Conservation (phyloP, 2,113 vertebrate species). For the Stomatorhinus ivindoensis region DNA sequence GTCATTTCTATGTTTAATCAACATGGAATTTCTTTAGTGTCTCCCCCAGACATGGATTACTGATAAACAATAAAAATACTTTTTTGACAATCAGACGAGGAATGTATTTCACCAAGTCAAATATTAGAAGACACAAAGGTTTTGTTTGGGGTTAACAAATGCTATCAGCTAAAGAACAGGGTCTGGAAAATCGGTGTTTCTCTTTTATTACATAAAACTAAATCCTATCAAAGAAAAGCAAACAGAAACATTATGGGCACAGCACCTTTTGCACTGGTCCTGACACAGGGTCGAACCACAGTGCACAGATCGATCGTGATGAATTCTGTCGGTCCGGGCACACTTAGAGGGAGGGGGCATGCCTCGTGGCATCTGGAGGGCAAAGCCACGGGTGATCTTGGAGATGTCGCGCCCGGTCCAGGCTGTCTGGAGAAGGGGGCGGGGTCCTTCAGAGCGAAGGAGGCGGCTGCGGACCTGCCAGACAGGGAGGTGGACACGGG, state of each 20-base stretch:
- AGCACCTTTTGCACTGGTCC: not conserved
- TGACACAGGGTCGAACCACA: not conserved
- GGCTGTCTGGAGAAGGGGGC: not conserved
- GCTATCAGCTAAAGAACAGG: not conserved
- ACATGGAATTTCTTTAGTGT: not conserved
- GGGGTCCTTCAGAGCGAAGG: not conserved
- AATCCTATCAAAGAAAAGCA: not conserved
- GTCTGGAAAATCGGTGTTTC: not conserved
- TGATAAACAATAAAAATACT: not conserved
- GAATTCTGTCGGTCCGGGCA: not conserved
- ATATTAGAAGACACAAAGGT: not conserved
- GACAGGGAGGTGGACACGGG: not conserved
- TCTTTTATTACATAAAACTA: constrained; percentile 4
- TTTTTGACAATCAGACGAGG: not conserved
- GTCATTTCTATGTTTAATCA: not conserved
- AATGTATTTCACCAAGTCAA: not conserved
- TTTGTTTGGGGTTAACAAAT: not conserved
- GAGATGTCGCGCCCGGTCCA: not conserved
- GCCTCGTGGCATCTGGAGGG: not conserved
- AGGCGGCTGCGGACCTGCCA: not conserved
- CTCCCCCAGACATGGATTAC: not conserved
- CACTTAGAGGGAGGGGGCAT: not conserved
- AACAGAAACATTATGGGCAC: not conserved
- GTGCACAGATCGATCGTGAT: not conserved
- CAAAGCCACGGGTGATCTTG: not conserved